phyloP scores from a whole-genome alignment of 2,888 invertebrate genomes.

The Caenorhabditis afra region DNA sequence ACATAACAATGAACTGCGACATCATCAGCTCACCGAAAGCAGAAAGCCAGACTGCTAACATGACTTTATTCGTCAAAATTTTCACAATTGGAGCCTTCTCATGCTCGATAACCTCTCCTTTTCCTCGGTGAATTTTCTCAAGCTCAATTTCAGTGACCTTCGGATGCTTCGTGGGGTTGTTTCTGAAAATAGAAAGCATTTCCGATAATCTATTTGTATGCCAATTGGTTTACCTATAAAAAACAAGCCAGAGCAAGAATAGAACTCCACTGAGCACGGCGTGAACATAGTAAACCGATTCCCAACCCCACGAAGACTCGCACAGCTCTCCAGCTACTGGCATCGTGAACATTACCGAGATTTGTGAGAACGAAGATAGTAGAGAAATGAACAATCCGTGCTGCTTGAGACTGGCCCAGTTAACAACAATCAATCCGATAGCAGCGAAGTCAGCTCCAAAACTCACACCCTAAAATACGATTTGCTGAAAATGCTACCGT shows the following conservation, averaged over 20 bases:
- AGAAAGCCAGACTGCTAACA: slow-evolving; percentile 72
- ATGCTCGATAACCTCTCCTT: slow-evolving; percentile 66
- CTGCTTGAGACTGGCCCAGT: slow-evolving; percentile 76
- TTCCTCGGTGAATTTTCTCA: slow-evolving; percentile 71
- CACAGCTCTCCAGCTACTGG: slow-evolving; percentile 75
- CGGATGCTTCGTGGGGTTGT: slow-evolving; percentile 69
- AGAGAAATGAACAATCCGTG: slow-evolving; percentile 77
- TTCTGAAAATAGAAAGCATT: no score
- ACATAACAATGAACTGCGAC: slow-evolving; percentile 75
- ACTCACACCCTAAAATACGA: slow-evolving; percentile 69
- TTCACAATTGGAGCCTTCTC: slow-evolving; percentile 65
- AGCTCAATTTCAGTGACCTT: slow-evolving; percentile 71
- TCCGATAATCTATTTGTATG: no score
- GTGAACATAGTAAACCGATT: slow-evolving; percentile 71
- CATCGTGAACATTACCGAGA: slow-evolving; percentile 77
- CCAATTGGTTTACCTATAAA: slow-evolving; percentile 58
- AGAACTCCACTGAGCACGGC: slow-evolving; percentile 63
- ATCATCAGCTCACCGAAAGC: slow-evolving; percentile 74
- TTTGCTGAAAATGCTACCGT: background rate
- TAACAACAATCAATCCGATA: slow-evolving; percentile 75
- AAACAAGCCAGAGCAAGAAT: slow-evolving; percentile 65
- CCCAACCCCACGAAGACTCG: slow-evolving; percentile 70
- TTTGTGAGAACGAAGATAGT: slow-evolving; percentile 77
- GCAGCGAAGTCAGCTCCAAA: slow-evolving; percentile 78
- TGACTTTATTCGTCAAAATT: slow-evolving; percentile 68